A percentile compares a stretch with the other conserved stretches of the same genome.
Evolutionary conservation across 2,888 invertebrate genomes (phyloP).

Genomic region (Pediacus dermestoides): DNA sequence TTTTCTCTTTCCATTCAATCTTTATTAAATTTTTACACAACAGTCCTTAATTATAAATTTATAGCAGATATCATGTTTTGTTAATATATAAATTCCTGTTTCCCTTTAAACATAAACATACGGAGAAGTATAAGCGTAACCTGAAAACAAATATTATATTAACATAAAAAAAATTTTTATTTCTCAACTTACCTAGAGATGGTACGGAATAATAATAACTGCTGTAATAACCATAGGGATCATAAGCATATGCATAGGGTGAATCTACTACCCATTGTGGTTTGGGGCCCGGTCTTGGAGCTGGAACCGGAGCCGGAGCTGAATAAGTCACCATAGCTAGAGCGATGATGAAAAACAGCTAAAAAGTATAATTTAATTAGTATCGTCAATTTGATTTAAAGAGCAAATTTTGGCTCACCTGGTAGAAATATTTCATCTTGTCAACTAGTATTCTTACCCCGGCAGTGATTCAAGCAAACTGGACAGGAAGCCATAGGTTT

Average conservation of each 20-base stretch:
- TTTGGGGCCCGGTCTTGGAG: constrained; percentile 20
- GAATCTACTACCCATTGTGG: constrained; percentile 20
- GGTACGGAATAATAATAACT: constrained; percentile 20
- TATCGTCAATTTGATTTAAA: neutral
- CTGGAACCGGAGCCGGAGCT: constrained; percentile 21
- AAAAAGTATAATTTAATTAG: constrained; percentile 8
- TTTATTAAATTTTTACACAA: too few species aligned
- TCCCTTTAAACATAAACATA: constrained; percentile 12
- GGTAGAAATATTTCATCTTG: neutral
- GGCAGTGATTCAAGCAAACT: too few species aligned
- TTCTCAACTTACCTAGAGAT: constrained; percentile 16
- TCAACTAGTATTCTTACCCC: too few species aligned
- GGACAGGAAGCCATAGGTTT: too few species aligned
- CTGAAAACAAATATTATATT: constrained; percentile 14
- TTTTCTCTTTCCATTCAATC: too few species aligned
- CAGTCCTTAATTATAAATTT: too few species aligned
- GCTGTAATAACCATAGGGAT: constrained; percentile 10
- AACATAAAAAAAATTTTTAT: neutral
- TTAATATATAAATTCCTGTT: too few species aligned
- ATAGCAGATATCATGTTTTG: too few species aligned
- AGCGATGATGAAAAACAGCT: constrained; percentile 19
- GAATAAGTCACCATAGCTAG: constrained; percentile 12
- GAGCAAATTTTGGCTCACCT: neutral
- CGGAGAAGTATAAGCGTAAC: constrained; percentile 21
- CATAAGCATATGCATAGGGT: constrained; percentile 16